Evolutionary conservation across 2,888 invertebrate species (phyloP).

Genomic region (Taphrorychus bicolor): DNA sequence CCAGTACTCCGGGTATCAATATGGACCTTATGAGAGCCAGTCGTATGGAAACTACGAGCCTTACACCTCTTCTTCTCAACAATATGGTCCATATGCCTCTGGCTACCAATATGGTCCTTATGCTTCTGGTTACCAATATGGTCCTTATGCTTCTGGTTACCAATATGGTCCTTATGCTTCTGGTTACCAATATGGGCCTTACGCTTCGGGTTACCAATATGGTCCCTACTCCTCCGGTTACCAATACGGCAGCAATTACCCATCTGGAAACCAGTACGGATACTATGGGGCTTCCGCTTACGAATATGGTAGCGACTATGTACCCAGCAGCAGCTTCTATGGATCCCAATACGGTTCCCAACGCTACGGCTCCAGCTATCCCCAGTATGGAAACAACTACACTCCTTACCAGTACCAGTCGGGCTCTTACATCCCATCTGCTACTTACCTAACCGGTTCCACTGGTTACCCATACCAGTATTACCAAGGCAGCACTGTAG

Average conservation of each 20-base stretch:
- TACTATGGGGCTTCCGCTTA: background rate
- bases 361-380: no score
- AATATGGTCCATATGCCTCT: background rate
- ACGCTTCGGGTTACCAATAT: background rate
- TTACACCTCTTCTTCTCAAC: no score
- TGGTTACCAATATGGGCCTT: background rate
- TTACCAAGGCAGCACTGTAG: background rate
- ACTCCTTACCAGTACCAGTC: constrained; percentile 8
- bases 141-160: background rate
- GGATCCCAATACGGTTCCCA: no score
- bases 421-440: constrained; percentile 1
- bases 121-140: constrained; percentile 1
- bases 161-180: background rate
- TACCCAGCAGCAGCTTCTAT: no score
- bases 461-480: background rate
- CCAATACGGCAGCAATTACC: background rate
- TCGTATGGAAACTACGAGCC: constrained; percentile 1
- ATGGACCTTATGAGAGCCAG: background rate
- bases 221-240: background rate
- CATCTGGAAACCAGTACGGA: background rate
- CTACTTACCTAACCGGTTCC: background rate
- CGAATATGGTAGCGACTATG: background rate
- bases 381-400: background rate
- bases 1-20: constrained; percentile 3
- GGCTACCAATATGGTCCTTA: constrained; percentile 8